phyloP scores from a whole-genome alignment of 1,140 invertebrate genomes.

The Aphaenogaster floridana region DNA sequence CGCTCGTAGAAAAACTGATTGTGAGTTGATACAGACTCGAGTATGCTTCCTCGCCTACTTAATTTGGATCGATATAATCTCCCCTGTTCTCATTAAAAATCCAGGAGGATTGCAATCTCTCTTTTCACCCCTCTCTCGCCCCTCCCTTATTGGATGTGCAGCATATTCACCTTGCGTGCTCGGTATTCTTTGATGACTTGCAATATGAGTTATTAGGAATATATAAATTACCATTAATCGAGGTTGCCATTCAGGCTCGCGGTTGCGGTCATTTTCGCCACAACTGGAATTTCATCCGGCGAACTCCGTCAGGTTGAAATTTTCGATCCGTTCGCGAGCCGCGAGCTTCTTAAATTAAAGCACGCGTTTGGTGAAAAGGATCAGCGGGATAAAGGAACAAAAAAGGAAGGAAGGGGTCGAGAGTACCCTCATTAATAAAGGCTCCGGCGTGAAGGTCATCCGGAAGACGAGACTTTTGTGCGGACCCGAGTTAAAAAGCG shows the following conservation, averaged over 20 bases:
- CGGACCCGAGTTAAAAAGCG: constrained; percentile 68
- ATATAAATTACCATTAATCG: constrained; percentile 37
- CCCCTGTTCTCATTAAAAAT: constrained; percentile 32
- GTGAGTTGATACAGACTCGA: neutral
- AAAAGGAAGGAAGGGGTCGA: constrained; percentile 42
- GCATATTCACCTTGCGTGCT: neutral
- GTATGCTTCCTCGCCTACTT: neutral
- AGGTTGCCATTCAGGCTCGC: neutral
- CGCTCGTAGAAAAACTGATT: neutral
- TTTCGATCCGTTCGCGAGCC: neutral
- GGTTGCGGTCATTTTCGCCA: neutral
- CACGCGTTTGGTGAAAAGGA: constrained; percentile 16
- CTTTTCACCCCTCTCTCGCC: neutral
- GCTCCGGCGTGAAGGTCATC: constrained; percentile 70
- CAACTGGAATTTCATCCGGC: neutral
- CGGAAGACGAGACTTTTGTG: constrained; percentile 72
- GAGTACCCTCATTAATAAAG: constrained; percentile 80
- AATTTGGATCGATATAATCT: constrained; percentile 21
- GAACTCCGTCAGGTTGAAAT: neutral
- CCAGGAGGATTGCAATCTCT: constrained; percentile 1
- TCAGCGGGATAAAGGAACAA: neutral
- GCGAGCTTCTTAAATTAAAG: constrained; percentile 33
- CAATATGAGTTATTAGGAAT: constrained; percentile 35
- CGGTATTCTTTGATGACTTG: constrained; percentile 43
- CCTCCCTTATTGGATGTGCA: constrained; percentile 3